These are phyloP conservation scores for Andrena bicolor DNA, from an alignment of 2,888 invertebrate genomes.

Conservation along the genomic window DNA sequence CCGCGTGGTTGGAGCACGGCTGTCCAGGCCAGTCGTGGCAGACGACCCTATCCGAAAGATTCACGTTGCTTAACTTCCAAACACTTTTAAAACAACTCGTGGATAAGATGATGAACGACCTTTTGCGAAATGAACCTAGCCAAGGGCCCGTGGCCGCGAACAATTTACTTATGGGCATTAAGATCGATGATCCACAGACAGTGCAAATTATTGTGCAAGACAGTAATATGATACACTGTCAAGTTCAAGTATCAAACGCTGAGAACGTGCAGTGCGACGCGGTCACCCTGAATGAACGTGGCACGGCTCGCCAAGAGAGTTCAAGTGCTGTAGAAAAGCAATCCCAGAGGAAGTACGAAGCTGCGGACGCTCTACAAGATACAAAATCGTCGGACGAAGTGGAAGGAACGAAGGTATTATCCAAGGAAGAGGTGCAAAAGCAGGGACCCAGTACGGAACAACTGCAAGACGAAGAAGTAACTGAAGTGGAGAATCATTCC, in stretches of 20 bases:
- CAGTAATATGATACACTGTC: neutral
- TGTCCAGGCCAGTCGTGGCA: conserved; percentile 19
- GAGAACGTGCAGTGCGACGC: neutral
- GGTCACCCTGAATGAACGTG: neutral
- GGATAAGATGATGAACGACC: conserved; percentile 14
- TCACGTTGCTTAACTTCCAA: conserved; percentile 30
- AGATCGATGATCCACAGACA: neutral
- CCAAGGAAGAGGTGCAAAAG: neutral
- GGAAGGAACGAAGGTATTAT: neutral
- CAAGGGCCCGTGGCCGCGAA: neutral
- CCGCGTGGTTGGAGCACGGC: conserved; percentile 19
- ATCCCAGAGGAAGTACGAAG: neutral
- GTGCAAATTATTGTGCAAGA: conserved; percentile 17
- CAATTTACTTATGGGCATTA: neutral
- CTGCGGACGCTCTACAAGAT: neutral
- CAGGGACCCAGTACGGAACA: neutral
- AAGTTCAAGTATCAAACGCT: neutral
- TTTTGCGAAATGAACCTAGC: neutral
- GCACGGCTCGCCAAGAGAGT: neutral
- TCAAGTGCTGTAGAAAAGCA: conserved; percentile 9
- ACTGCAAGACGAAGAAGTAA: neutral
- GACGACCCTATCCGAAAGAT: conserved; percentile 18
- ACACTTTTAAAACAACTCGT: conserved; percentile 26
- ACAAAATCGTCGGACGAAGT: neutral
- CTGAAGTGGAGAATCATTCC: neutral